A percentile compares a stretch with the other conserved stretches of the same genome.
Conservation (phyloP, 2,888 invertebrate genomes). For the Mycalesis mineus region DNA sequence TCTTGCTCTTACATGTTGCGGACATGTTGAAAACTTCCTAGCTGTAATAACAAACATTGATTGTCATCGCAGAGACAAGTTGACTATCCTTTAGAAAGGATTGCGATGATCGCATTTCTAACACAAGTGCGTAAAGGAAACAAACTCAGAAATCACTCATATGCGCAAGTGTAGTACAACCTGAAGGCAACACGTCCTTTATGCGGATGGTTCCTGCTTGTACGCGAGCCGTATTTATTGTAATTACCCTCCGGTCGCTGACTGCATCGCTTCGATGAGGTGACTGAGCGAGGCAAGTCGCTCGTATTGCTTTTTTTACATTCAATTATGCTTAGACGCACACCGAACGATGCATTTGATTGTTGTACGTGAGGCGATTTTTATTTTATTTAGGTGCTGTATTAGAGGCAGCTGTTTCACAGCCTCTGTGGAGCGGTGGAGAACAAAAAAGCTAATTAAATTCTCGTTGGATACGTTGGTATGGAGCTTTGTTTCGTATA, state of each 20-base stretch:
- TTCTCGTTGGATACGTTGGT: no score
- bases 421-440: no score
- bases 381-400: neutral
- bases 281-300: slow-evolving; percentile 31
- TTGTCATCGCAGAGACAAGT: no score
- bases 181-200: slow-evolving; percentile 29
- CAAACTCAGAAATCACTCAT: neutral
- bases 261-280: slow-evolving; percentile 48
- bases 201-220: slow-evolving; percentile 51
- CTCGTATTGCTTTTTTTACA: slow-evolving; percentile 16
- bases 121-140: neutral
- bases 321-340: slow-evolving; percentile 19
- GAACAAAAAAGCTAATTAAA: no score
- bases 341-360: slow-evolving; percentile 8
- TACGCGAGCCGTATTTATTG: slow-evolving; percentile 68
- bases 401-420: neutral
- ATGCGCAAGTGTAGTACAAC: neutral
- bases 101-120: no score
- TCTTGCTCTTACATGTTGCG: no score
- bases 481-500: no score
- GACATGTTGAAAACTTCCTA: no score
- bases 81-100: no score
- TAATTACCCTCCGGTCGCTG: slow-evolving; percentile 63
- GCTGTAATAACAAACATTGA: no score
- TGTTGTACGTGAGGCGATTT: slow-evolving; percentile 6